phyloP scores from a whole-genome alignment of 2,888 invertebrate species.

The Sycophila texana region DNA sequence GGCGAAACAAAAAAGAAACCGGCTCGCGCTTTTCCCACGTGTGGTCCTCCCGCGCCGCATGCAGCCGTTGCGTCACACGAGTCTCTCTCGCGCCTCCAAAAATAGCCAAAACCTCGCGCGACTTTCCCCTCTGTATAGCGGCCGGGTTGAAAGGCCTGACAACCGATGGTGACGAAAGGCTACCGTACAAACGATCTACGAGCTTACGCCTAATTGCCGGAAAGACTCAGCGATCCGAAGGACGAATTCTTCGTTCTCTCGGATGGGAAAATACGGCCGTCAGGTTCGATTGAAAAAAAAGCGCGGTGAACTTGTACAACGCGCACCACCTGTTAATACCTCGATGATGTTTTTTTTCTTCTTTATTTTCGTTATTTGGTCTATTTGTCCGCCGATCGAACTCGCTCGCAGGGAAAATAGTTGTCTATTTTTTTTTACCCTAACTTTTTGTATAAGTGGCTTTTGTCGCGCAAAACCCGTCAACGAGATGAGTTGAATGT shows the following conservation, averaged over 20 bases:
- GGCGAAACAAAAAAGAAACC: constrained; percentile 25
- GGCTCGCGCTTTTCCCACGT: constrained; percentile 56
- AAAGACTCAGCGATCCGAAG: no score
- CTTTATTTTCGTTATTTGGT: constrained; percentile 18
- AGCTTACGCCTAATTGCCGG: no score
- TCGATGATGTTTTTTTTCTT: constrained; percentile 39
- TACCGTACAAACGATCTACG: not conserved
- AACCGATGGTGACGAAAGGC: not conserved
- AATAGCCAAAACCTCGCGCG: constrained; percentile 50
- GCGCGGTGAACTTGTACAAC: not conserved
- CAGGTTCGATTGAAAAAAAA: not conserved
- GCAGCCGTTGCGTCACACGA: constrained; percentile 60
- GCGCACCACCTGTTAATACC: constrained; percentile 34
- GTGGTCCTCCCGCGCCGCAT: constrained; percentile 57
- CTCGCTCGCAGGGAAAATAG: constrained; percentile 4
- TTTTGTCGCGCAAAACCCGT: constrained; percentile 15
- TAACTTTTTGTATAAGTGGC: constrained; percentile 12
- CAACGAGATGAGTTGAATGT: not conserved
- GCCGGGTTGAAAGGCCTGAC: constrained; percentile 16
- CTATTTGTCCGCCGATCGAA: constrained; percentile 17
- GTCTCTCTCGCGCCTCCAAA: constrained; percentile 46
- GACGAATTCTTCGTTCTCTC: no score
- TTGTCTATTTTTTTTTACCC: not conserved
- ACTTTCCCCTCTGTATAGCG: constrained; percentile 37
- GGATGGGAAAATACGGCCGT: not conserved